Base-by-base conservation (phyloP, 2,888 invertebrate species). In the Lycocerus yunnanus region DNA sequence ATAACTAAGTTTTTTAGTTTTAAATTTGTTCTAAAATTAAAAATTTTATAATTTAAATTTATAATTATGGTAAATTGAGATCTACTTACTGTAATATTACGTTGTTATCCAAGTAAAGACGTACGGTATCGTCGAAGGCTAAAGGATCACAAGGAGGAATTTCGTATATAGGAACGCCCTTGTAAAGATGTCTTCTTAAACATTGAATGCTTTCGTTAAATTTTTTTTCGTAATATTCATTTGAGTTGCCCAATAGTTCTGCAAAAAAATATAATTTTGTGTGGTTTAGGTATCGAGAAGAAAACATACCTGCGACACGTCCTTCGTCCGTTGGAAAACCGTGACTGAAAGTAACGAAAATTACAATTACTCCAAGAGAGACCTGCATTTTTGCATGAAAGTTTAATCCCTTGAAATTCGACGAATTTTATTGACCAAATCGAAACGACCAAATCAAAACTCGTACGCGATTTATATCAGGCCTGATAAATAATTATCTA, bases 71-170 rank as follows among this genome's bases (percentile, higher is more conserved):
- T 2, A 18, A 18, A 2, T 21, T 21, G 1, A 21, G 21, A 14
- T 3, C 3, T 3, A 13, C 61, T 61, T 20, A 18, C 61, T 63
- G 20, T 1, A 63, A 18, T 8, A 63, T 2, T 63, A 6, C 9
- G 61, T 63, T 63, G 18, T 20, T 59, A 18, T 58, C 58, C 13
- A 58, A 9, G 14, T 58, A 14, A 59, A 68, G 58, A 8, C 14
- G 14, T 13, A 43, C 15, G 13, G 15, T 14, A 2, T 58, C 13
- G 8, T 63, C n/a, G 20, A 68, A 18, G 1, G 14, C 58, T 15
- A 58, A 58, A 59, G 68, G 68, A 59, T 68, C 68, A n/a, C 58
- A 58, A 20, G 59, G 20, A 5, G 68, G 68, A 68, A 68, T 58
- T 58, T 58, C 59, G 15, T n/a, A 14, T 2, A 14, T 11, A 1